These are phyloP conservation scores for Leptocoma aspasia DNA, from an alignment of 2,113 vertebrate genomes.

Conservation along the genomic window DNA sequence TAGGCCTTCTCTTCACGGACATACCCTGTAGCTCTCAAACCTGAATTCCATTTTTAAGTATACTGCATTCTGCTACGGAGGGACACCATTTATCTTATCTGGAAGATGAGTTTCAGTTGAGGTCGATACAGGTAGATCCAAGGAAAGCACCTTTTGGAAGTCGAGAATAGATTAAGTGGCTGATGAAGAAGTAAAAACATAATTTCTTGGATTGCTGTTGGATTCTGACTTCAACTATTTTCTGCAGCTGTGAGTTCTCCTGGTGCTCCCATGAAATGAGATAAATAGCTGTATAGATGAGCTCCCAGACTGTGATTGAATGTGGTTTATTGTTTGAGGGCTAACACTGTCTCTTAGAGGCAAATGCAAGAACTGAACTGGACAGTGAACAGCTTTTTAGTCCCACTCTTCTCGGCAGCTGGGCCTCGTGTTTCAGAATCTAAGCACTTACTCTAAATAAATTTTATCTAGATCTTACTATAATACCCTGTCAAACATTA, in stretches of 20 bases:
- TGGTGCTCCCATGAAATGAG: neutral
- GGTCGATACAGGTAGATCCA: neutral
- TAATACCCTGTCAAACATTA: neutral
- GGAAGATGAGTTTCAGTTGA: neutral
- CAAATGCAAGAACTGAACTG: neutral
- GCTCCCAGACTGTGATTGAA: neutral
- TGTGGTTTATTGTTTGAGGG: neutral
- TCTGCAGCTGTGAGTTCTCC: neutral
- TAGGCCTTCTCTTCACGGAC: neutral
- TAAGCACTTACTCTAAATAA: neutral
- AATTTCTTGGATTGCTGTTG: neutral
- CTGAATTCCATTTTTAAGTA: neutral
- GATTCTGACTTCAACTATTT: neutral
- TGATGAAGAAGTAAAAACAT: neutral
- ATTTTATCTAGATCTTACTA: neutral
- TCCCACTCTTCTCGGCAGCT: neutral
- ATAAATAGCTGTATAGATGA: neutral
- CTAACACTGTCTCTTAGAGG: neutral
- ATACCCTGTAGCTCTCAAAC: neutral
- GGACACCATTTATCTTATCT: neutral
- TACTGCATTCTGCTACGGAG: neutral
- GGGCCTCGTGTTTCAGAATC: neutral
- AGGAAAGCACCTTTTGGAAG: neutral
- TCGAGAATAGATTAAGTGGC: neutral
- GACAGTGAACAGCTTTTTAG: neutral